These are phyloP conservation scores for Gypaetus barbatus DNA, from an alignment of 2,797 vertebrate genomes.

Conservation along the genomic window DNA sequence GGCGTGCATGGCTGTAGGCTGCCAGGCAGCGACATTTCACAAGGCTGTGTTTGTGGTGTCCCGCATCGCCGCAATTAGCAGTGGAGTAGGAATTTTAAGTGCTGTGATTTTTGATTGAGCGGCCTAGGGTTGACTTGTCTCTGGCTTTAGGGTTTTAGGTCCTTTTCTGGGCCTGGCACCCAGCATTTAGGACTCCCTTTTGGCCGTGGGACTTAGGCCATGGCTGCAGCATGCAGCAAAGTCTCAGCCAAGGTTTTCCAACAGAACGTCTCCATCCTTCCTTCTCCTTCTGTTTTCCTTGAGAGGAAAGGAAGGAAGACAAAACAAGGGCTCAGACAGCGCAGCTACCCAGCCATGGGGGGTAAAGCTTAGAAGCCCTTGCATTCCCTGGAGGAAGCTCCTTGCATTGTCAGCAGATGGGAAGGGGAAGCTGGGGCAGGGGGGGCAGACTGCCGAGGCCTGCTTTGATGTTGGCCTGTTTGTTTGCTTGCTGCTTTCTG, in stretches of 20 bases:
- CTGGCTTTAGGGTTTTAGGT: background rate
- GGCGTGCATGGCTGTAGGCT: background rate
- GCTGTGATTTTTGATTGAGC: background rate
- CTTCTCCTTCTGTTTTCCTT: background rate
- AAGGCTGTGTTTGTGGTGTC: background rate
- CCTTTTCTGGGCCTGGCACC: background rate
- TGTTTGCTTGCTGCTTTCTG: slow-evolving; percentile 20
- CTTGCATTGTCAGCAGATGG: slow-evolving; percentile 7
- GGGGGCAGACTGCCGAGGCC: background rate
- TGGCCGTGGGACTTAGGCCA: background rate
- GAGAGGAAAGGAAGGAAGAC: background rate
- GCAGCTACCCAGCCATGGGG: background rate
- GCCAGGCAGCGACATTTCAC: background rate
- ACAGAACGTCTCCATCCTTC: background rate
- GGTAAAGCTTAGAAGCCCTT: background rate
- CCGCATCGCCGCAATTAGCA: background rate
- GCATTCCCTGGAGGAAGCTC: background rate
- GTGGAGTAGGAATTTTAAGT: background rate
- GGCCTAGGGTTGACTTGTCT: background rate
- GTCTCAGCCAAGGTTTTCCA: background rate
- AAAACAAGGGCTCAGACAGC: background rate
- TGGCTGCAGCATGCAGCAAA: background rate
- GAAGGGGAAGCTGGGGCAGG: background rate
- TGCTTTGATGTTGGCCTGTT: slow-evolving; percentile 15
- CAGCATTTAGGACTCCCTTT: background rate